Base-by-base conservation (phyloP, 2,113 vertebrate species). In the Dermatemys mawii region DNA sequence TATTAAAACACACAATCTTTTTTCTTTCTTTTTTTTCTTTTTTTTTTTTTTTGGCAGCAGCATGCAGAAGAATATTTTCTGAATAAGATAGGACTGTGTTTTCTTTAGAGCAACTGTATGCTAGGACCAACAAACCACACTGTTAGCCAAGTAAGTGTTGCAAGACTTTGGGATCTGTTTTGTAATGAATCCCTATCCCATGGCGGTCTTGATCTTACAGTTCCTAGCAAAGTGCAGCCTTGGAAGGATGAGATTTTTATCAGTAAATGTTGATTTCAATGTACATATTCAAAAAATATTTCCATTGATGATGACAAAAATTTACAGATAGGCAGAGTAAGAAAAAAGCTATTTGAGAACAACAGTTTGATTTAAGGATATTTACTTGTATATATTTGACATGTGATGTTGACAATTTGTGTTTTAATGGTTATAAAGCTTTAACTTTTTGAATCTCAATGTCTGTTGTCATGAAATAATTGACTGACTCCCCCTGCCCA, bases 161-260 rank as follows among this genome's bases (percentile, higher is more conserved):
- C 38, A 92, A 41, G 10, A 7, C 78, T 87, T 94, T 10, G 46
- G 17, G 84, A 3, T 51, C 53, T 1, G 0, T 38, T 91, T 86
- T 9, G 60, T 54, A 49, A 9, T 38, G 92, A 91, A 86, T 5
- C 76, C 44, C 83, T 21, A 49, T 84, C 17, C 2, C 5, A 84
- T 92, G 44, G 22, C 46, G 57, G 86, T 86, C 1, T 63, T 84
- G 86, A n/a, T 90, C 96, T 86, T 46, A 90, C 83, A 95, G 92
- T 44, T 93, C 12, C 4, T 7, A 88, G 49, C 48, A 94, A 95
- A 87, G 29, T 50, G 29, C 41, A 41, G 32, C 14, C 32, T 63
- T 35, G 57, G 14, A 63, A 63, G 4, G 13, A 63, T 35, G 57
- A 63, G 13, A 63, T 35, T 63, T 35, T 63, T 35, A 63, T 63